Base-by-base conservation (phyloP, 2,888 invertebrate genomes). In the Cotesia congregata region DNA sequence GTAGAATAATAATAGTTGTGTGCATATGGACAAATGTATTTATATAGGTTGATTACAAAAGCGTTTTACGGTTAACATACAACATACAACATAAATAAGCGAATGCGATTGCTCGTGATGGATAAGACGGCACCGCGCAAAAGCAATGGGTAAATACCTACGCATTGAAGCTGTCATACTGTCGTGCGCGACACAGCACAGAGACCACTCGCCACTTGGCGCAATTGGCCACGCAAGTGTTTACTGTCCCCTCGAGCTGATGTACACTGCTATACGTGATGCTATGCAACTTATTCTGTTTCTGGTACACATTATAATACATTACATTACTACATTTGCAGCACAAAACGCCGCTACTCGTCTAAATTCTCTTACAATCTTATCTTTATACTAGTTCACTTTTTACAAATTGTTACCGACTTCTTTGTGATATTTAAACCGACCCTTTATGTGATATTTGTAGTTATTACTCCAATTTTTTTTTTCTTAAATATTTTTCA, bases 221-320 rank as follows among this genome's bases (percentile, higher is more conserved):
- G 85, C 88, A 88, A 88, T 88, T 88, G 88, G 83, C 86, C 82
- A 82, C 82, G 86, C 86, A 87, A 88, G 86, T 88, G 88, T 88
- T 88, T 88, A 88, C 86, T 81, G 87, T 87, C 87, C 87, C 86
- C 84, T 87, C 85, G 12, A 50, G 50, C 50, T 50, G 12, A 50
- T 50, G 50, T 50, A 50, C 50, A 50, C 50, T 50, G 83, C 75
- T 73, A 78, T 88, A 88, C 88, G 87, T 88, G 88, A 88, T 77
- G 85, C 86, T 88, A 88, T 88, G 88, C 86, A 83, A 82, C 83
- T 50, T 50, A 50, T 50, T 50, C 83, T 85, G 83, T 80, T 75
- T 59, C 75, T 78, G 30, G 30, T 30, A 30, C 30, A 30, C 30
- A 30, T 30, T 30, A 30, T 3, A 30, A 30, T 30, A 78, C 68